phyloP scores from a whole-genome alignment of 2,888 invertebrate species.

The Crepidodera aurea region DNA sequence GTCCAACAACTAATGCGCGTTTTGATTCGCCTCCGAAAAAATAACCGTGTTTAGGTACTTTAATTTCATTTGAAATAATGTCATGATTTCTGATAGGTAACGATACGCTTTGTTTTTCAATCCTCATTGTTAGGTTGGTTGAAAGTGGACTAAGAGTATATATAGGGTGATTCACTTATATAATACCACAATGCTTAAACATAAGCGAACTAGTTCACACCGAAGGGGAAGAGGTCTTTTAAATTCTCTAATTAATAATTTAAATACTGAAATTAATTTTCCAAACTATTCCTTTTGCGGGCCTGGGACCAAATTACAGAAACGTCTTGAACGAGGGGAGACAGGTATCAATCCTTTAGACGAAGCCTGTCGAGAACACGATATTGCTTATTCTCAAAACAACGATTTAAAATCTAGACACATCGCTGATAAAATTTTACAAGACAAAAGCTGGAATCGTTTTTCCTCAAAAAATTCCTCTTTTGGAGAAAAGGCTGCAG shows the following conservation, averaged over 20 bases:
- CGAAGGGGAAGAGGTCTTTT: no score
- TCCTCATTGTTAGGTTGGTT: no score
- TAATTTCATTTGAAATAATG: no score
- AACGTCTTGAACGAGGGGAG: constrained; percentile 51
- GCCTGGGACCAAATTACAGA: constrained; percentile 20
- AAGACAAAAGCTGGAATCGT: constrained; percentile 48
- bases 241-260: background rate
- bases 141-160: no score
- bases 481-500: constrained; percentile 51
- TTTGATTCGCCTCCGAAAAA: no score
- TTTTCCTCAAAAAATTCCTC: constrained; percentile 47
- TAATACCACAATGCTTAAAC: no score
- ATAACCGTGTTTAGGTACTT: no score
- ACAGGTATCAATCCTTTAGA: constrained; percentile 51
- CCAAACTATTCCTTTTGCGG: background rate
- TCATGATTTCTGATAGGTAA: no score
- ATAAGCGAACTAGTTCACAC: no score
- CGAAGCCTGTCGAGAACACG: constrained; percentile 53
- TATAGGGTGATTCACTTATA: no score
- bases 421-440: constrained; percentile 52
- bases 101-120: no score
- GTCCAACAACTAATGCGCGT: no score
- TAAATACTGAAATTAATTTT: background rate
- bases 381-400: constrained; percentile 49
- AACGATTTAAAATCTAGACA: constrained; percentile 45